Evolutionary conservation across 2,113 vertebrate species (phyloP), one percentile per base, ranked within the genome.

Genomic region (Petrocephalus zakoni): DNA sequence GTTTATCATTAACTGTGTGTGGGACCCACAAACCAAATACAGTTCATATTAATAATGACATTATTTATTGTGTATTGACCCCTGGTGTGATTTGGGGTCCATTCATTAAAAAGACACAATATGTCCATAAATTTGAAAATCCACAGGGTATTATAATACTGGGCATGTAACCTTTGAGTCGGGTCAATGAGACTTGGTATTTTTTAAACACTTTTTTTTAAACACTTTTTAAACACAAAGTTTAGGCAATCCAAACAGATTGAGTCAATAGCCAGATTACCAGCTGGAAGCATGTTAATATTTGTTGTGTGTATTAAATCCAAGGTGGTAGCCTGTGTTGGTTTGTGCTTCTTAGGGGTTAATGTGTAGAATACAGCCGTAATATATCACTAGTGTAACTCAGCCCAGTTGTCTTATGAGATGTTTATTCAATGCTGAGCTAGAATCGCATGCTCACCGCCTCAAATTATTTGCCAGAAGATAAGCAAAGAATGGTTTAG

Each of bases 321-420:
- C 90, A 90, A 91, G 92, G 90, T 89, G 90, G 25, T 82, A 87
- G 90, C 89, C 91, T 94, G 92, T 93, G 94, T 92, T 83, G 17
- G 89, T 56, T 4, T 75, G 5, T 88, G 90, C 89, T 88, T 90
- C 89, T 92, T 89, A 91, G 89, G 91, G 91, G 91, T 94, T 94
- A 93, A 93, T 90, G 92, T 89, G 90, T 89, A 84, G 89, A 92
- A 90, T 90, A 90, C 87, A 91, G 88, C 92, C 78, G 89, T 90
- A 92, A 92, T 93, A 92, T 90, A 92, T 93, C 91, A 94, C 91
- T 86, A 90, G 90, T 89, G 88, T 90, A 93, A 91, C 89, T 81
- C 88, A 88, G 90, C 88, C 91, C 92, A 93, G 92, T 92, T 92
- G 91, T 92, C 89, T 90, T 90, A 89, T 89, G 88, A 89, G 89